Evolutionary conservation across 2,113 vertebrate species (phyloP), one percentile per base, ranked within the genome.

Genomic region (Rhynchopsitta pachyrhyncha): DNA sequence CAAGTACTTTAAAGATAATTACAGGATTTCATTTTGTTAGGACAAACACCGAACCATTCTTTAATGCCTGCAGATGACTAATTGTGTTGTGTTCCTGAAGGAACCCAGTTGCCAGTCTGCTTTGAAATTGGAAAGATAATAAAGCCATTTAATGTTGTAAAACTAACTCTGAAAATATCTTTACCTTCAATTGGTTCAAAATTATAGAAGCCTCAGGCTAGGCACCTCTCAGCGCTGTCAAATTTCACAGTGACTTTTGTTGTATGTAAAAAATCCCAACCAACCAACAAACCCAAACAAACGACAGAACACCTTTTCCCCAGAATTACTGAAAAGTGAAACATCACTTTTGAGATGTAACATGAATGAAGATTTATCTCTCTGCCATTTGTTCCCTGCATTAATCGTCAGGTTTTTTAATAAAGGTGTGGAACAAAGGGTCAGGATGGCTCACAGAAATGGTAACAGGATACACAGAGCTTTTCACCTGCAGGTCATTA

Each of bases 401-500:
- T 93, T 96, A 92, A 91, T 94, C 74, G 95, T 93, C 46, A 70
- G 83, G 74, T 31, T 49, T 95, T 92, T 95, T 92, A 95, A 92
- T 93, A 94, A 95, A 84, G 52, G 66, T 89, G 44, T 25, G 49
- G 92, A 91, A 14, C 69, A 89, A 91, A 82, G 88, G 88, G 83
- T 92, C 18, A 9, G 71, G 50, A 86, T 82, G 81, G 82, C 67
- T 94, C 86, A 93, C 82, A 66, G 77, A 57, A 94, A 64, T 91
- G 64, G 60, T 86, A 92, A 84, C 88, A 22, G 64, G 50, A 88
- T 95, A 86, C 64, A 62, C 1, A 19, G 90, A 82, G 41, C 69
- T 71, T 82, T 92, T 96, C 82, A 79, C 82, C 60, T 76, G 2
- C 17, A 73, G 88, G 92, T 95, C 77, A 39, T 35, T 82, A 53